Evolutionary conservation across 1,140 invertebrate species (phyloP).

Genomic region (Apis dorsata): DNA sequence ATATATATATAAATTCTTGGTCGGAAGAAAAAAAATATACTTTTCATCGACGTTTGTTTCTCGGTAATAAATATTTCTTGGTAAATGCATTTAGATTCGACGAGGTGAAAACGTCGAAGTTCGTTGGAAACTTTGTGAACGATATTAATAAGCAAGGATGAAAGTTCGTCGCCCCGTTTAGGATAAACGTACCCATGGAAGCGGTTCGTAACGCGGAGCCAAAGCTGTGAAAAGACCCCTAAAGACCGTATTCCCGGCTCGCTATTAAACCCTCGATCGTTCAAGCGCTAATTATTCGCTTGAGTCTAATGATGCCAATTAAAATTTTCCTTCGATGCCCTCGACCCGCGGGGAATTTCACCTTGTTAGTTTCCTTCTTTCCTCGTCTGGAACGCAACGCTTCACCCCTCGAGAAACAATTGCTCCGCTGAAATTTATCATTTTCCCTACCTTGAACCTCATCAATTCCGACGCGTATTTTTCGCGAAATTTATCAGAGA

Average conservation of each 20-base stretch:
- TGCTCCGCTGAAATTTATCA: background rate
- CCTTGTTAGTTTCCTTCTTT: conserved; percentile 34
- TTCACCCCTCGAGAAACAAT: background rate
- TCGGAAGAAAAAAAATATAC: no score
- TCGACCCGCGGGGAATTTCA: conserved; percentile 44
- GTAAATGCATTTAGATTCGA: background rate
- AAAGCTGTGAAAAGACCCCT: conserved; percentile 55
- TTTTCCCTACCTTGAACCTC: background rate
- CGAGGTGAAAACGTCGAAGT: background rate
- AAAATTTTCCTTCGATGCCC: conserved; percentile 56
- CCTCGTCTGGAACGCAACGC: conserved; percentile 2
- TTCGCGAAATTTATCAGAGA: conserved; percentile 7
- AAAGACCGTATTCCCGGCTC: conserved; percentile 56
- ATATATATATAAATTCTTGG: no score
- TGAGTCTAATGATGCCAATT: conserved; percentile 63
- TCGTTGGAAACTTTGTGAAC: conserved; percentile 3
- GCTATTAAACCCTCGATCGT: conserved; percentile 64
- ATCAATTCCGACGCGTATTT: background rate
- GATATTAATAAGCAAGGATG: conserved; percentile 45
- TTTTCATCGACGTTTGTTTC: no score
- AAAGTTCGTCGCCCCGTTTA: conserved; percentile 56
- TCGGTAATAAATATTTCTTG: background rate
- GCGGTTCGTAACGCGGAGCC: conserved; percentile 38
- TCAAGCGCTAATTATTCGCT: conserved; percentile 66
- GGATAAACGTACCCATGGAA: conserved; percentile 51